These are phyloP conservation scores for Myiozetetes cayanensis DNA, from an alignment of 2,113 vertebrate species.

Conservation along the genomic window DNA sequence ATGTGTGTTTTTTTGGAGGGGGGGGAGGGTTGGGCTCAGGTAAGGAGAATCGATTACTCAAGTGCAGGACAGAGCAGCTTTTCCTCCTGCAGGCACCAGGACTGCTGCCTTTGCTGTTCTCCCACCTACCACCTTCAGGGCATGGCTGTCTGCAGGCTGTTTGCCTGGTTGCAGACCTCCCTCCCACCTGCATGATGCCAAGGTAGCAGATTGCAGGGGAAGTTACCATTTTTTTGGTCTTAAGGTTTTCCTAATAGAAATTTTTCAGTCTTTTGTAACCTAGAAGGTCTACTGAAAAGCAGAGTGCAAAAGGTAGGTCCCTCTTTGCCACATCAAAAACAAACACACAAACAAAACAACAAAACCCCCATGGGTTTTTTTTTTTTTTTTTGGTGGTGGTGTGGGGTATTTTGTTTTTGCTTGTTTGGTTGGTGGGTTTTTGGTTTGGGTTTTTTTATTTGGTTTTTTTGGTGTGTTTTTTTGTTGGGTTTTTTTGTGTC, in stretches of 20 bases:
- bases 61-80: not conserved
- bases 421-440: not conserved
- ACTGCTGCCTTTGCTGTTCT: not conserved
- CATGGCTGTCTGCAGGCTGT: accelerated
- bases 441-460: no score
- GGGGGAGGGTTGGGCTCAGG: not conserved
- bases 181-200: accelerated
- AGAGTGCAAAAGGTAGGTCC: not conserved
- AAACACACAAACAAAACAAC: not conserved
- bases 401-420: not conserved
- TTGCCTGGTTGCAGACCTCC: not conserved
- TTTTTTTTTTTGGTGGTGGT: not conserved
- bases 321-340: not conserved
- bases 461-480: no score
- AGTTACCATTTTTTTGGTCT: not conserved
- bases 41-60: constrained; percentile 4
- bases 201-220: not conserved
- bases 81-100: not conserved
- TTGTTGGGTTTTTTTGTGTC: not conserved
- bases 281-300: not conserved
- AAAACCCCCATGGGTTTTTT: not conserved
- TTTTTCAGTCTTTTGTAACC: not conserved
- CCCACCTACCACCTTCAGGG: not conserved
- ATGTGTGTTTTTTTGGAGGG: not conserved
- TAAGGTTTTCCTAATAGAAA: not conserved